Evolutionary conservation across 2,797 vertebrate genomes (phyloP), one percentile per base, ranked within the genome.

Genomic region (Girardinus metallicus): DNA sequence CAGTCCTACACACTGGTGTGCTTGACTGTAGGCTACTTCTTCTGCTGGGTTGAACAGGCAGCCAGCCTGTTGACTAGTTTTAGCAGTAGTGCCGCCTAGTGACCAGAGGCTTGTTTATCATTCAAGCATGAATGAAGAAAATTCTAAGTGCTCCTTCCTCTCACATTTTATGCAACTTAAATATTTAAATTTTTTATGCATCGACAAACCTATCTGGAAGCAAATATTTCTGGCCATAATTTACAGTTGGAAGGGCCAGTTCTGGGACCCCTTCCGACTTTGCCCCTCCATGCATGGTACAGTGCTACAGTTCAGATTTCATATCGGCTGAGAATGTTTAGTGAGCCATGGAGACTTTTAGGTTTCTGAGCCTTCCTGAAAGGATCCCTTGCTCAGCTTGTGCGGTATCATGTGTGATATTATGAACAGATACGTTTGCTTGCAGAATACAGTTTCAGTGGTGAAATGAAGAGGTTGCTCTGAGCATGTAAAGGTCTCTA

Each of bases 331-430:
- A 43, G 68, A 72, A 1, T 89, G 87, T 91, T 93, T 90, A 36
- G 85, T 83, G 88, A 91, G 90, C 91, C 85, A 89, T 66, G 77
- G 73, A 77, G 74, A 36, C 80, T 18, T 86, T 91, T 83, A 31
- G 78, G 84, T 91, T 91, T 86, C 86, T 75, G 57, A 62, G 81
- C 31, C 64, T 84, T 34, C 80, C 83, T 80, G 83, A 78, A 62
- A 72, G 77, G 77, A 74, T 16, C 49, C 76, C 47, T 18, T 47
- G 55, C 29, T 26, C 75, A 70, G 66, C 80, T 66, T 75, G 36
- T 5, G 74, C 29, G 4, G n/a, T n/a, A n/a, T n/a, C 5, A 31
- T n/a, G 60, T 41, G 26, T 78, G 7, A 74, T 23, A 78, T 41
- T 57, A 55, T 62, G 76, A 9, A 29, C 51, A 71, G 55, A 51